A percentile compares a stretch with the other conserved stretches of the same genome.
Conservation (phyloP, 35 echinoderm and acorn worm genomes). For the Stichopus chloronotus region DNA sequence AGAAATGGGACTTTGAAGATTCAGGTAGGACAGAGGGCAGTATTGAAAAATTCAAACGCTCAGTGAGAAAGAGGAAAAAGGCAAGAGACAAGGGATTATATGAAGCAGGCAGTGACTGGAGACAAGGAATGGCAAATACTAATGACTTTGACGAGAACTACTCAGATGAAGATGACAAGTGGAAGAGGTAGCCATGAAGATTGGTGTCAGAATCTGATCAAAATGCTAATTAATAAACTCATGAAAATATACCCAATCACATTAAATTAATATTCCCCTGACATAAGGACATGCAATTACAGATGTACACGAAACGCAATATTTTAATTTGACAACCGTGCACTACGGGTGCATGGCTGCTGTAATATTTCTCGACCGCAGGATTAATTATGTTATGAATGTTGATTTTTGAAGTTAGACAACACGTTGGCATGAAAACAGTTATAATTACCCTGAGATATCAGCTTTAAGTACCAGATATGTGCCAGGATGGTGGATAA, state of each 20-base stretch:
- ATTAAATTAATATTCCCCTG: background rate
- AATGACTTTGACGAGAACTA: background rate
- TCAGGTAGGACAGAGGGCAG: slow-evolving; percentile 6
- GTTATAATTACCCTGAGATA: too few relatives aligned
- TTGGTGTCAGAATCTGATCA: background rate
- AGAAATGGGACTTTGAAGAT: background rate
- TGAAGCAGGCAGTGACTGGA: background rate
- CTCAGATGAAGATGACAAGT: background rate
- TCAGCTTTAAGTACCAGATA: too few relatives aligned
- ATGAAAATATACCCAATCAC: too few relatives aligned
- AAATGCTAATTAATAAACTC: slow-evolving; percentile 17
- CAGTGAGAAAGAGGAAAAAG: slow-evolving; percentile 28
- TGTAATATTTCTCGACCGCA: too few relatives aligned
- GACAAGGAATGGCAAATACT: background rate
- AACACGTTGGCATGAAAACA: too few relatives aligned
- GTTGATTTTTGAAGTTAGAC: too few relatives aligned
- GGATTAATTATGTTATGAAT: too few relatives aligned
- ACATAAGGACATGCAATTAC: background rate
- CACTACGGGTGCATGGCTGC: too few relatives aligned
- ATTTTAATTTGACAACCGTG: too few relatives aligned
- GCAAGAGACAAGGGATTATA: slow-evolving; percentile 39
- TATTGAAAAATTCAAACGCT: slow-evolving; percentile 45
- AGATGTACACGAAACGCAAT: too few relatives aligned
- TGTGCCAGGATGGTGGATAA: too few relatives aligned
- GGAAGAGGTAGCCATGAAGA: background rate